Evolutionary conservation across 1,140 invertebrate species (phyloP), one percentile per base, ranked within the genome.

Genomic region (Drosophila teissieri): DNA sequence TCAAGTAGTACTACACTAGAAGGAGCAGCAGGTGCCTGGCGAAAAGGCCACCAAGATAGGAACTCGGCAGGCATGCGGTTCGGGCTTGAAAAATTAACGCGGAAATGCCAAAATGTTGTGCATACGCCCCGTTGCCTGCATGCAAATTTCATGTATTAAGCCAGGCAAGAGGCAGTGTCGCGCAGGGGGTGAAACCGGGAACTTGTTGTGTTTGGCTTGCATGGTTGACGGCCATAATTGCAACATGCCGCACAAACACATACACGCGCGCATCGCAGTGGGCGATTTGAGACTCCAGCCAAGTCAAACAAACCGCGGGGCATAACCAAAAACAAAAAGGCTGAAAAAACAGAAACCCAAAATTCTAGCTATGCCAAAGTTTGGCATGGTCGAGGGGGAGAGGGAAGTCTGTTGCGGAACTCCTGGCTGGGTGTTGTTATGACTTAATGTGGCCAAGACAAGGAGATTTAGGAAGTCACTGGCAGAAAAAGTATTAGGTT

Each of bases 171-270:
- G 40, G 22, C 40, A 60, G 58, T 42, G 49, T 52, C 58, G 68
- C 48, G 37, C 10, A 22, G 42, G 46, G 49, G 31, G 11, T 7
- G 11, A 34, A 31, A 34, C 24, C 7, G 68, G 36, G 36, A 40
- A 45, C 48, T 54, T 53, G 51, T 73, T 62, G 57, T 72, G 67
- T 74, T 80, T 74, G 76, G 81, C 51, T 90, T 86, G 86, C 79
- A 86, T 86, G 79, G 76, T 72, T 65, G 69, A 80, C 52, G 74
- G 78, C 80, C 80, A 90, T 90, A 90, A 90, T 90, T 86, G 82
- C 88, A 90, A 89, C 84, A 88, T 89, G 84, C 84, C 84, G 52
- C 81, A 85, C 60, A 63, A 64, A 34, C 37, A 53, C 15, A 34
- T 27, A 53, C 15, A 42, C 39, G 46, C 39, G 49, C 7, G 5